Evolutionary conservation across 2,113 vertebrate genomes (phyloP), one percentile per base, ranked within the genome.

Genomic region (Suncus etruscus): DNA sequence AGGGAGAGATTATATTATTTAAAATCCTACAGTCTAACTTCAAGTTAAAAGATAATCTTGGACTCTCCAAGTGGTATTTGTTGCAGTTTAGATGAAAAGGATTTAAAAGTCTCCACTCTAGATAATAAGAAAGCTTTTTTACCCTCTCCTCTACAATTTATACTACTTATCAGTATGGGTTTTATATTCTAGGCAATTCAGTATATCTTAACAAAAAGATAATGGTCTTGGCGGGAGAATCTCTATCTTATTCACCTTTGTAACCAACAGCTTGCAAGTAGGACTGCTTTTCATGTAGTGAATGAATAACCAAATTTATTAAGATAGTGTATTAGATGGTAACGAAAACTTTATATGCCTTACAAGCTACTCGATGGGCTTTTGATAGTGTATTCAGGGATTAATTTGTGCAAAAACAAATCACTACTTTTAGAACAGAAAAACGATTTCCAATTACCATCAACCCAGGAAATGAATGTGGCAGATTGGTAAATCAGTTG

Each of bases 401-500:
- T 80, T 48, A 11, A 66, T 69, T 54, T 89, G 8, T 29, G n/a
- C 39, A 65, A 74, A 90, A 85, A 20, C 11, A 88, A 82, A 22
- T 24, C 3, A 31, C 61, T 72, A 20, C 5, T 27, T 90, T 97
- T 92, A 83, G 72, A 92, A 88, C 20, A 24, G 80, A 61, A 48
- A 91, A 90, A 76, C 3, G 77, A 29, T 22, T 91, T 74, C 4
- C 81, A 83, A 6, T 85, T 92, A 76, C 47, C 32, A 95, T 95
- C 74, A 90, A 29, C 63, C 50, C 87, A 80, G 31, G 50, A 86
- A n/a, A 0, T 92, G 1, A 61, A 20, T 83, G 91, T 95, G 87
- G 75, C 74, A 79, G 63, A 77, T 11, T 77, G 63, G 80, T 74
- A 86, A 54, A 63, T 85, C 25, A n/a, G 45, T 25, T 29, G 15